A percentile compares a stretch with the other conserved stretches of the same genome.
These are phyloP conservation scores for Tortrix viridana DNA, from an alignment of 2,888 invertebrate species.

Conservation along the genomic window DNA sequence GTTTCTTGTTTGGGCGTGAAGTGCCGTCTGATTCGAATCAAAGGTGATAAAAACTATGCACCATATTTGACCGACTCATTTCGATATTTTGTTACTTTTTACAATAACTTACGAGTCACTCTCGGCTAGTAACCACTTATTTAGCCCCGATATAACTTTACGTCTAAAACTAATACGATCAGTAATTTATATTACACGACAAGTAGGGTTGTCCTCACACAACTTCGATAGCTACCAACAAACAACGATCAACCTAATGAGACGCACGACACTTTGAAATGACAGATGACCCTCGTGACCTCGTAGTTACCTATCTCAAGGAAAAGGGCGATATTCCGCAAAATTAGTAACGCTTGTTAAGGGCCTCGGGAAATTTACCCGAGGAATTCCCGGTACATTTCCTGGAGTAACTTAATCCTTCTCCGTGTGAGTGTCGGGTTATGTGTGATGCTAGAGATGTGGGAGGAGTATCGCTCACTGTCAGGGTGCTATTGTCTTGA, in stretches of 20 bases:
- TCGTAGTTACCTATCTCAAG: constrained; percentile 59
- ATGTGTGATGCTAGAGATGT: constrained; percentile 38
- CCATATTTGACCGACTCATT: too few relatives aligned
- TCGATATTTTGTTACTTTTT: too few relatives aligned
- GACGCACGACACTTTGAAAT: constrained; percentile 54
- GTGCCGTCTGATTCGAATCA: too few relatives aligned
- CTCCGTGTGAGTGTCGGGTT: constrained; percentile 10
- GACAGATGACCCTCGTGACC: constrained; percentile 64
- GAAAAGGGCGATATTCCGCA: constrained; percentile 60
- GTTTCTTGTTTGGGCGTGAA: too few relatives aligned
- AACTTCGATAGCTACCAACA: constrained; percentile 18
- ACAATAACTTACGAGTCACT: too few relatives aligned
- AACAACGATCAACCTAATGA: constrained; percentile 33
- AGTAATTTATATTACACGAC: constrained; percentile 14
- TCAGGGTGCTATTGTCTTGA: constrained; percentile 7
- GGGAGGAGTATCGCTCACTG: constrained; percentile 24
- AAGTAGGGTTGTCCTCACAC: constrained; percentile 6
- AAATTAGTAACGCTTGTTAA: constrained; percentile 70
- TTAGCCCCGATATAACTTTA: too few relatives aligned
- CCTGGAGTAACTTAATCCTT: constrained; percentile 52
- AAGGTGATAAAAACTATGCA: too few relatives aligned
- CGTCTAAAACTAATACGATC: constrained; percentile 1
- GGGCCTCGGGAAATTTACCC: constrained; percentile 65
- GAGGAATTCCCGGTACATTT: constrained; percentile 55
- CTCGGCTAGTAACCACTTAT: too few relatives aligned